Percentiles rank a stretch among this genome's conserved stretches.
Conservation (phyloP, 2,113 vertebrate genomes). For the Perccottus glenii region DNA sequence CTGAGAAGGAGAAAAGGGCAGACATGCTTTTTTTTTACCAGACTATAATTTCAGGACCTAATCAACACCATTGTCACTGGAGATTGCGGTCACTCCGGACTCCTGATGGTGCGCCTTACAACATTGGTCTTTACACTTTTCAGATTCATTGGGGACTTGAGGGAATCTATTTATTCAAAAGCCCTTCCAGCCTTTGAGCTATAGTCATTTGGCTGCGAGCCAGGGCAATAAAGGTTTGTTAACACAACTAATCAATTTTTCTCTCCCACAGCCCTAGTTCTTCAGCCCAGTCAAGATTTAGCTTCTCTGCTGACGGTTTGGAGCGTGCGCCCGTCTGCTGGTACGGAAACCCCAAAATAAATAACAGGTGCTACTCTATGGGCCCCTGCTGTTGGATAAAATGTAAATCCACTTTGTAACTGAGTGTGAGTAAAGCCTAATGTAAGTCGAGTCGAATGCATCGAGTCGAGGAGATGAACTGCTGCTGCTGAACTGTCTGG, state of each 20-base stretch:
- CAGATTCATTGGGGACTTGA: conserved; percentile 52
- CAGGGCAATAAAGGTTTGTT: conserved; percentile 65
- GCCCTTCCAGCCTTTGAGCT: conserved; percentile 12
- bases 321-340: conserved; percentile 3
- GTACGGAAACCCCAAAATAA: conserved; percentile 36
- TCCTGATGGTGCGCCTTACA: conserved; percentile 11
- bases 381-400: conserved; percentile 3
- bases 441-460: conserved; percentile 60
- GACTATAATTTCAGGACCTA: conserved; percentile 6
- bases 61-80: conserved; percentile 18
- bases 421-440: conserved; percentile 23
- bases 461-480: conserved; percentile 45
- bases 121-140: conserved; percentile 34
- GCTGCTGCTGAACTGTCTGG: conserved; percentile 43
- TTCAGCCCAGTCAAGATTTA: conserved; percentile 32
- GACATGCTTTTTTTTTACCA: background rate
- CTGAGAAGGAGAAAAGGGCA: background rate
- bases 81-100: conserved; percentile 14
- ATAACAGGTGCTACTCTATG: conserved; percentile 6
- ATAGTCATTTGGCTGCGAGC: conserved; percentile 38
- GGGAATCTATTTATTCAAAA: conserved; percentile 41
- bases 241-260: conserved; percentile 64
- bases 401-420: conserved; percentile 27
- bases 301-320: conserved; percentile 27
- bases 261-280: conserved; percentile 31